Percentiles rank a stretch among this genome's conserved stretches.
phyloP scores from a whole-genome alignment of 2,797 vertebrate species.

The Aselliscus stoliczkanus region DNA sequence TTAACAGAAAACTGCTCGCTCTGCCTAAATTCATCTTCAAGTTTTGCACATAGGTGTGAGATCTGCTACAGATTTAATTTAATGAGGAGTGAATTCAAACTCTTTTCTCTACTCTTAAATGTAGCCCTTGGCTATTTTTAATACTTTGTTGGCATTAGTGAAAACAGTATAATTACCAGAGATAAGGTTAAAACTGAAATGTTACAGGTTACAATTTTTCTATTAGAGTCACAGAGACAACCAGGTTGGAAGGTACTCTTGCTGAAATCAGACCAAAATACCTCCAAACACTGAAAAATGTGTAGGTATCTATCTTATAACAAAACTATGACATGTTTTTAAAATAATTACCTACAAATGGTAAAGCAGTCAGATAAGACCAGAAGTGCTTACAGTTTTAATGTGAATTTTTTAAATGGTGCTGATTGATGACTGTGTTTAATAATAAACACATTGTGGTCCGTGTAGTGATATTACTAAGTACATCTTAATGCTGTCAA shows the following conservation, averaged over 20 bases:
- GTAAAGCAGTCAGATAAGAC: neutral
- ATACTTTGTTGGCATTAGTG: constrained; percentile 72
- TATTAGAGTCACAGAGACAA: constrained; percentile 76
- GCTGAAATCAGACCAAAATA: constrained; percentile 74
- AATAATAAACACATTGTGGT: neutral
- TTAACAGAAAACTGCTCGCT: constrained; percentile 75
- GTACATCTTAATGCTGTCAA: neutral
- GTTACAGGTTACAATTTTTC: constrained; percentile 55
- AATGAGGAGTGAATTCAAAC: constrained; percentile 75
- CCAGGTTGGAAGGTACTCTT: constrained; percentile 73
- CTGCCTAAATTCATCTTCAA: constrained; percentile 75
- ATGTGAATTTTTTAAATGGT: neutral
- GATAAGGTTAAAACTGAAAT: constrained; percentile 76
- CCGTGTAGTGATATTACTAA: neutral
- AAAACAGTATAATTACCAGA: constrained; percentile 77
- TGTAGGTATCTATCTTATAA: neutral
- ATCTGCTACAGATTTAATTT: constrained; percentile 77
- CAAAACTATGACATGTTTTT: neutral
- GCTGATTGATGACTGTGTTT: neutral
- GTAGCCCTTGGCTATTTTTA: constrained; percentile 75
- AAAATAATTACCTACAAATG: neutral
- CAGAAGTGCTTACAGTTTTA: neutral
- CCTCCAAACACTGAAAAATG: constrained; percentile 51
- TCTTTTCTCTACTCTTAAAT: constrained; percentile 75
- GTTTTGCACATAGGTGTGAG: constrained; percentile 71